These are phyloP conservation scores for Drosophila engyochracea DNA, from an alignment of 2,888 invertebrate species.

Conservation along the genomic window DNA sequence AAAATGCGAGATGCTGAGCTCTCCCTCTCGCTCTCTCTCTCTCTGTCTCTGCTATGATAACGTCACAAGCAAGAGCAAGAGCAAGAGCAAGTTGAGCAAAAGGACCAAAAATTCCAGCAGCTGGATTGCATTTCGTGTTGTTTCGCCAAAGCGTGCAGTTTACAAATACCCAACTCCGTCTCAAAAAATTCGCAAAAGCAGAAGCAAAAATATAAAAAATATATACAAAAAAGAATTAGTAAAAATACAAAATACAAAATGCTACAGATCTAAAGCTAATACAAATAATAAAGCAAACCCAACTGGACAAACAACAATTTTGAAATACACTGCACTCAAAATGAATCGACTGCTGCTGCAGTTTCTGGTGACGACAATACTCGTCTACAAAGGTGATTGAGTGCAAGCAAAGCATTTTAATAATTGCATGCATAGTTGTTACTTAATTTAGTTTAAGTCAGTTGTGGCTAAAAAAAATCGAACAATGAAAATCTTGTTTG, in stretches of 20 bases:
- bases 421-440: not conserved
- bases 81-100: constrained; percentile 40
- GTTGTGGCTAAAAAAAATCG: not conserved
- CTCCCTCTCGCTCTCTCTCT: too few relatives aligned
- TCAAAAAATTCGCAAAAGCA: constrained; percentile 3
- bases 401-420: not conserved
- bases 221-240: constrained; percentile 10
- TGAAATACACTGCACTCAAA: constrained; percentile 45
- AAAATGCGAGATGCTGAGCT: constrained; percentile 43
- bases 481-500: constrained; percentile 17
- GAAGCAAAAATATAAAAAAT: constrained; percentile 12
- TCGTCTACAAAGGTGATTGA: constrained; percentile 82
- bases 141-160: constrained; percentile 76
- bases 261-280: constrained; percentile 32
- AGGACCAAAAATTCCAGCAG: constrained; percentile 65
- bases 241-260: constrained; percentile 42
- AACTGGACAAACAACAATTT: constrained; percentile 16
- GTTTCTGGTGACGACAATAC: constrained; percentile 81
- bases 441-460: not conserved
- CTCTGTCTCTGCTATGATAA: constrained; percentile 6
- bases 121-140: constrained; percentile 79
- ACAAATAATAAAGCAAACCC: not conserved
- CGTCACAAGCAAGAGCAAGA: constrained; percentile 43
- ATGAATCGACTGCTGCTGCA: constrained; percentile 82
- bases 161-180: constrained; percentile 34